Evolutionary conservation across 2,797 vertebrate species (phyloP).

Genomic region (Helicolenus hilgendorfi): DNA sequence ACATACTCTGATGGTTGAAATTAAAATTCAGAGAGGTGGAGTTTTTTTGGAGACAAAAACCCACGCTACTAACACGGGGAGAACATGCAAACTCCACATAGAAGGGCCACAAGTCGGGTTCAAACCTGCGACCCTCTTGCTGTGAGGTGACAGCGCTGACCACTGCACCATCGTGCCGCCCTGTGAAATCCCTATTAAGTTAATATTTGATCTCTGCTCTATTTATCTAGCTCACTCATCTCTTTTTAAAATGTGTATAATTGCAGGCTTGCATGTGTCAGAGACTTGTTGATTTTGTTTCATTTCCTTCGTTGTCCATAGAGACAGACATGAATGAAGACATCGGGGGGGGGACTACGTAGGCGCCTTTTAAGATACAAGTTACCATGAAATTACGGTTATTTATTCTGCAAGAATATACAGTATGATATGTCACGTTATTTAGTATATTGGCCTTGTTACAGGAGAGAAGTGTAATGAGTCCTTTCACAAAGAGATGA

Average conservation of each 20-base stretch:
- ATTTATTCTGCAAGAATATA: not conserved
- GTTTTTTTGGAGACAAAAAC: not conserved
- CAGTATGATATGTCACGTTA: not conserved
- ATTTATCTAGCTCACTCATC: constrained; percentile 19
- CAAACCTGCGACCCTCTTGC: too few relatives aligned
- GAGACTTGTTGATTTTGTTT: not conserved
- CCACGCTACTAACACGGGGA: too few relatives aligned
- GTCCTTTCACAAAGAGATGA: not conserved
- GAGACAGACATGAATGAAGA: constrained; percentile 2
- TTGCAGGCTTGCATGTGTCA: not conserved
- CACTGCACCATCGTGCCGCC: too few relatives aligned
- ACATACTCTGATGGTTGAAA: too few relatives aligned
- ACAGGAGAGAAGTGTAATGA: not conserved
- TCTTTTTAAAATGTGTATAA: constrained; percentile 38
- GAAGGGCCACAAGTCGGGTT: too few relatives aligned
- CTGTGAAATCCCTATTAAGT: not conserved
- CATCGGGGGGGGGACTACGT: not conserved
- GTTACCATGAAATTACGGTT: not conserved
- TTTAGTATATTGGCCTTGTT: not conserved
- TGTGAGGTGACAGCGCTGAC: too few relatives aligned
- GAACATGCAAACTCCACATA: too few relatives aligned
- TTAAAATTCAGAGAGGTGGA: too few relatives aligned
- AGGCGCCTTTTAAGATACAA: not conserved
- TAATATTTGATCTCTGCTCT: not conserved
- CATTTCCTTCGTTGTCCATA: not conserved